Evolutionary conservation across 2,797 vertebrate species (phyloP).

Genomic region (Danio choprae): DNA sequence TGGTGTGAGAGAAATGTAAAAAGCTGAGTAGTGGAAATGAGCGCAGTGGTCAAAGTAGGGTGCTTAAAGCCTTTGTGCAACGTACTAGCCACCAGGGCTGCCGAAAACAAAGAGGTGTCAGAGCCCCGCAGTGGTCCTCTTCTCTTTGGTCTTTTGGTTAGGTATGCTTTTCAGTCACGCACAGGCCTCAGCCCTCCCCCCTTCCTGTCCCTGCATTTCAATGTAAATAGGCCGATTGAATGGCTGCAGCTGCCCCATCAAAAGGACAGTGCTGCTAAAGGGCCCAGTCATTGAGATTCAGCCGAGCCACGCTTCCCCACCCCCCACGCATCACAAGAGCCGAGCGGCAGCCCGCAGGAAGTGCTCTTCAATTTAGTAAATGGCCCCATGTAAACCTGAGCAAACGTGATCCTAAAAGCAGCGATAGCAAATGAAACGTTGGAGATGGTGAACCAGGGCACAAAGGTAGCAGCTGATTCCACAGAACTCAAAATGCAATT

Average conservation of each 20-base stretch:
- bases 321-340: slow-evolving; percentile 55
- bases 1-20: slow-evolving; percentile 66
- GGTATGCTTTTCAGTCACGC: slow-evolving; percentile 75
- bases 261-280: slow-evolving; percentile 80
- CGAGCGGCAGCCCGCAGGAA: slow-evolving; percentile 63
- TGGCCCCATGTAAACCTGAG: slow-evolving; percentile 33
- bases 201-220: slow-evolving; percentile 85
- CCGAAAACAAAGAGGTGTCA: slow-evolving; percentile 70
- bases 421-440: not conserved
- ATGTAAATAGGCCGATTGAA: slow-evolving; percentile 84
- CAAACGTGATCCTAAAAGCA: slow-evolving; percentile 17
- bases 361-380: slow-evolving; percentile 27
- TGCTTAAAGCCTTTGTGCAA: slow-evolving; percentile 78
- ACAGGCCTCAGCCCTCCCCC: slow-evolving; percentile 70
- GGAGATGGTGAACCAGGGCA: not conserved
- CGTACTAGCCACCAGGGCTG: slow-evolving; percentile 68
- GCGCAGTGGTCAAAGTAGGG: slow-evolving; percentile 72
- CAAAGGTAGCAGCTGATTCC: not conserved
- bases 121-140: slow-evolving; percentile 64
- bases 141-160: slow-evolving; percentile 76
- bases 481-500: not conserved
- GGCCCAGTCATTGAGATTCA: slow-evolving; percentile 82
- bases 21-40: slow-evolving; percentile 73
- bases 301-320: slow-evolving; percentile 71
- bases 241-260: slow-evolving; percentile 87